A percentile compares a stretch with the other conserved stretches of the same genome.
These are phyloP conservation scores for Parazoanthus swiftii DNA, from an alignment of 92 coral and sea anemone species.

Conservation along the genomic window DNA sequence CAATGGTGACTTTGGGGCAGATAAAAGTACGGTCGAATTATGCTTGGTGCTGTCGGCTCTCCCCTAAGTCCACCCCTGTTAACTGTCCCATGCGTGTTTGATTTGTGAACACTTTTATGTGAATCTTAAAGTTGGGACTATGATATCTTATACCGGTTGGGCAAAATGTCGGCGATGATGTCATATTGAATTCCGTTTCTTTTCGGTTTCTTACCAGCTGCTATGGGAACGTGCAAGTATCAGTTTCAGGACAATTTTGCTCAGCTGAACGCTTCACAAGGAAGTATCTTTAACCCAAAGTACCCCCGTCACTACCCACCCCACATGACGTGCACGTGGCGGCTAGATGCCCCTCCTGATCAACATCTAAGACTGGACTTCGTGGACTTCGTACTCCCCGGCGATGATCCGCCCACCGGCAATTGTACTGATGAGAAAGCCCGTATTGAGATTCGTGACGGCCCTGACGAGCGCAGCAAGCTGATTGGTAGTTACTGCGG, in stretches of 20 bases:
- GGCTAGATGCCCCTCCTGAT: background rate
- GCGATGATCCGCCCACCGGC: constrained; percentile 7
- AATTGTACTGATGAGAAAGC: constrained; percentile 11
- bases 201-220: background rate
- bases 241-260: constrained; percentile 27
- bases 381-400: constrained; percentile 12
- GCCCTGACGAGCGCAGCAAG: background rate
- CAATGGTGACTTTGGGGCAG: too few species aligned
- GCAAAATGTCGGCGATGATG: too few species aligned
- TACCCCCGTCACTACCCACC: constrained; percentile 12
- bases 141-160: too few species aligned
- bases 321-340: constrained; percentile 29
- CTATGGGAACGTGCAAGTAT: constrained; percentile 29
- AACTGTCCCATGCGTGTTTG: too few species aligned
- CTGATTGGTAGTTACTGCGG: constrained; percentile 18
- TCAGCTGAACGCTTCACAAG: background rate
- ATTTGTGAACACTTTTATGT: too few species aligned
- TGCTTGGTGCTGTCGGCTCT: too few species aligned
- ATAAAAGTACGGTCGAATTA: too few species aligned
- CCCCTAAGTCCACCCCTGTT: too few species aligned
- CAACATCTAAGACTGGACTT: constrained; percentile 25
- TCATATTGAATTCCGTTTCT: background rate
- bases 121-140: too few species aligned
- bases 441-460: background rate
- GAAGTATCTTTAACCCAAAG: constrained; percentile 4